Evolutionary conservation across 2,797 vertebrate genomes (phyloP).

Genomic region (Xenopus petersii): DNA sequence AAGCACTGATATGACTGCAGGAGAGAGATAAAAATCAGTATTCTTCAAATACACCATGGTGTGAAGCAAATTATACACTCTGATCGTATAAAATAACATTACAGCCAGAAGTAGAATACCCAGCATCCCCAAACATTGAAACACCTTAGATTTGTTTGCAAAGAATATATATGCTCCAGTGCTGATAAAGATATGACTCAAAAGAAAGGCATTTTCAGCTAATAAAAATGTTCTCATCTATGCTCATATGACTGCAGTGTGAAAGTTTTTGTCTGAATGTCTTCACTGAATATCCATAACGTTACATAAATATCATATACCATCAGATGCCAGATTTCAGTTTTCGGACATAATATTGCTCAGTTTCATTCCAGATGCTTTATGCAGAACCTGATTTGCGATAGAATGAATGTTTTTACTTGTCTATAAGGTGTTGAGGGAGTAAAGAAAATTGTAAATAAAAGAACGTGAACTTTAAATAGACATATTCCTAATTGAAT

Average conservation of each 20-base stretch:
- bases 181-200: background rate
- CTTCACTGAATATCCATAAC: too few species aligned
- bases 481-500: too few species aligned
- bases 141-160: slow-evolving; percentile 1
- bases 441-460: too few species aligned
- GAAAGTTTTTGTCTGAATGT: too few species aligned
- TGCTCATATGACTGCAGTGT: background rate
- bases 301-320: too few species aligned
- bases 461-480: too few species aligned
- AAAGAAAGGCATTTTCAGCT: background rate
- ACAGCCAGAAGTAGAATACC: background rate
- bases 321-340: too few species aligned
- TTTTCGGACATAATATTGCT: too few species aligned
- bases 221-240: background rate
- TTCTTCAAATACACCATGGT: slow-evolving; percentile 11
- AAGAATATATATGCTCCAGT: background rate
- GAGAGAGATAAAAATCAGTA: slow-evolving; percentile 16
- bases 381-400: too few species aligned
- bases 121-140: background rate
- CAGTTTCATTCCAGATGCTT: too few species aligned
- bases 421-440: too few species aligned
- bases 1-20: slow-evolving; percentile 16
- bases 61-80: slow-evolving; percentile 23
- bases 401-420: too few species aligned
- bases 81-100: background rate